phyloP scores from a whole-genome alignment of 2,888 invertebrate species.

The Parasteatoda lunata region DNA sequence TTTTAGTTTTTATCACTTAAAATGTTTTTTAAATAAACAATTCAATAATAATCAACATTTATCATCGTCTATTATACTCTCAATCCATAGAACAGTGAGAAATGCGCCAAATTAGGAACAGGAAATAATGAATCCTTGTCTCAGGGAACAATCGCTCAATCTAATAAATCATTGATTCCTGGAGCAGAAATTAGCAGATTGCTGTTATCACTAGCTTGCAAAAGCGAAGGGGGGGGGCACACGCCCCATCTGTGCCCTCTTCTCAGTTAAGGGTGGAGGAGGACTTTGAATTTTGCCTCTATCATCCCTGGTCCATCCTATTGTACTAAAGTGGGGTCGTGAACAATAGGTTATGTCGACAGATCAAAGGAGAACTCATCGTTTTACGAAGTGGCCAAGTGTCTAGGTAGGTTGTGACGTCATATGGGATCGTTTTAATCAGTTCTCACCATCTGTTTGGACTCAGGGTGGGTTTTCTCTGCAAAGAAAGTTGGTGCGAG shows the following conservation, averaged over 20 bases:
- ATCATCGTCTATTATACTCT: no score
- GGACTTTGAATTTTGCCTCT: slow-evolving; percentile 11
- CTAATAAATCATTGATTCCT: slow-evolving; percentile 60
- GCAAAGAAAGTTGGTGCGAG: slow-evolving; percentile 19
- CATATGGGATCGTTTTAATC: slow-evolving; percentile 62
- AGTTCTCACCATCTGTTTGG: slow-evolving; percentile 67
- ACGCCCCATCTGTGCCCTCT: slow-evolving; percentile 51
- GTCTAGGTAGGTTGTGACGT: slow-evolving; percentile 57
- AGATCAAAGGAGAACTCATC: slow-evolving; percentile 60
- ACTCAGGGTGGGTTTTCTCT: slow-evolving; percentile 27
- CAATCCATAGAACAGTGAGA: slow-evolving; percentile 6
- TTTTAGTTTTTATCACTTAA: no score
- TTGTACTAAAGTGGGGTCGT: slow-evolving; percentile 46
- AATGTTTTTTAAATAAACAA: no score
- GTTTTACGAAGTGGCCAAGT: slow-evolving; percentile 63
- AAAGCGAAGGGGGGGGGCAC: slow-evolving; percentile 24
- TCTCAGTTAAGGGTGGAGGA: slow-evolving; percentile 11
- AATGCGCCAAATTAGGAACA: slow-evolving; percentile 12
- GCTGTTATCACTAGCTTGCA: slow-evolving; percentile 62
- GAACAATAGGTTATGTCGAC: slow-evolving; percentile 28
- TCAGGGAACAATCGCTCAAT: not conserved
- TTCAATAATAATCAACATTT: no score
- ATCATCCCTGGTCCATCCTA: slow-evolving; percentile 56
- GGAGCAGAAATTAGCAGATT: slow-evolving; percentile 64
- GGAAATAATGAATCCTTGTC: no score